Percentiles rank a stretch among this genome's conserved stretches.
phyloP scores from a whole-genome alignment of 1,140 invertebrate genomes.

The Lepidostoma basale region DNA sequence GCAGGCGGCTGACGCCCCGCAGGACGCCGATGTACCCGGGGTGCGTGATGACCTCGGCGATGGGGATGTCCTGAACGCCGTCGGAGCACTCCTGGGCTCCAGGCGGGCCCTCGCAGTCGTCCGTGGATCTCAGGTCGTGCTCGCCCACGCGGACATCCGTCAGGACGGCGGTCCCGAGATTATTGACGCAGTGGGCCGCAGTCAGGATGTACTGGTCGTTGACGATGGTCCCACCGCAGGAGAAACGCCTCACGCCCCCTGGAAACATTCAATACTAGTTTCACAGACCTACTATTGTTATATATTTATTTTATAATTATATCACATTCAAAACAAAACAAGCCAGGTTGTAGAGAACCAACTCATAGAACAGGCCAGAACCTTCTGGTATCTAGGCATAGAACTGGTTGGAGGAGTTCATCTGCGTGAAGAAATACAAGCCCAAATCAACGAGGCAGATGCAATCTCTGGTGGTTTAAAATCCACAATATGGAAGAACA shows the following conservation, averaged over 20 bases:
- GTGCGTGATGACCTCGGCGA: constrained; percentile 63
- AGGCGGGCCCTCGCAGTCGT: constrained; percentile 64
- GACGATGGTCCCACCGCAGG: constrained; percentile 69
- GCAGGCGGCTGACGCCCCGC: background rate
- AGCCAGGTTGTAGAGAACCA: too few species aligned
- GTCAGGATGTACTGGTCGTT: constrained; percentile 70
- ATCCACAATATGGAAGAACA: too few species aligned
- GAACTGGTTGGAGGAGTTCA: too few species aligned
- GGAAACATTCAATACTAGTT: background rate
- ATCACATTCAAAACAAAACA: background rate
- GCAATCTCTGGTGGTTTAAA: too few species aligned
- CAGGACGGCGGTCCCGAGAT: constrained; percentile 51
- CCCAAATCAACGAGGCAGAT: too few species aligned
- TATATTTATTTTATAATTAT: background rate
- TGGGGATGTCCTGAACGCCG: constrained; percentile 63
- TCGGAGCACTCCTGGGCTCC: constrained; percentile 61
- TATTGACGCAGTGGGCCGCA: constrained; percentile 71
- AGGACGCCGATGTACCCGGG: constrained; percentile 57
- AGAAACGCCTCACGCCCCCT: background rate
- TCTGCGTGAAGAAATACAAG: too few species aligned
- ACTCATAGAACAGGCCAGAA: too few species aligned
- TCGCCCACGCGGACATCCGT: constrained; percentile 67
- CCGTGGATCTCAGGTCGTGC: constrained; percentile 61
- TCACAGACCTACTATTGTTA: background rate
- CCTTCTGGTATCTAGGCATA: too few species aligned